Evolutionary conservation across 2,113 vertebrate genomes (phyloP).

Genomic region (Phylloscopus trochilus): DNA sequence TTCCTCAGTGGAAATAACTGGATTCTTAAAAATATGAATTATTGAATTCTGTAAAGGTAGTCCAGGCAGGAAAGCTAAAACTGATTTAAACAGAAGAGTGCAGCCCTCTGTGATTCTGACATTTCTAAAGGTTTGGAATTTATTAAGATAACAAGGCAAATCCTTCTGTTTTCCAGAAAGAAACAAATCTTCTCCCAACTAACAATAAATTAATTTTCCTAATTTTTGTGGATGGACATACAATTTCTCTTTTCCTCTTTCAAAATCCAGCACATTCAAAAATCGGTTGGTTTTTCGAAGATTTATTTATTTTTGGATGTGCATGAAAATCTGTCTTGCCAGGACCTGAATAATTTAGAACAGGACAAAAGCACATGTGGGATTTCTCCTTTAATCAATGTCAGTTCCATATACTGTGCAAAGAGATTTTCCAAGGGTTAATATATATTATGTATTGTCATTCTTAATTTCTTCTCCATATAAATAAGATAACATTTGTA

Average conservation of each 20-base stretch:
- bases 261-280: background rate
- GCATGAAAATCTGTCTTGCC: background rate
- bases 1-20: background rate
- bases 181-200: conserved; percentile 1
- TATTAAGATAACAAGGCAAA: conserved; percentile 41
- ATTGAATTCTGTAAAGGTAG: conserved; percentile 8
- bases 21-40: background rate
- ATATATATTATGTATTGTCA: conserved; percentile 25
- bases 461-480: conserved; percentile 21
- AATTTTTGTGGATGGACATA: background rate
- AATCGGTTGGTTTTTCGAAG: background rate
- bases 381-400: conserved; percentile 56
- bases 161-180: conserved; percentile 42
- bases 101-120: background rate
- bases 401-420: background rate
- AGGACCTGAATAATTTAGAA: conserved; percentile 39
- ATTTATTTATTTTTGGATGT: conserved; percentile 40
- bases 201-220: conserved; percentile 45
- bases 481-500: background rate
- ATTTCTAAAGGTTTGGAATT: conserved; percentile 33
- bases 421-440: conserved; percentile 32
- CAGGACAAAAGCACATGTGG: conserved; percentile 38
- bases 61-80: background rate
- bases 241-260: conserved; percentile 2
- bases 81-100: background rate